Percentiles rank a stretch among this genome's conserved stretches.
phyloP scores from a whole-genome alignment of 2,888 invertebrate species.

The Cheilosia soror region DNA sequence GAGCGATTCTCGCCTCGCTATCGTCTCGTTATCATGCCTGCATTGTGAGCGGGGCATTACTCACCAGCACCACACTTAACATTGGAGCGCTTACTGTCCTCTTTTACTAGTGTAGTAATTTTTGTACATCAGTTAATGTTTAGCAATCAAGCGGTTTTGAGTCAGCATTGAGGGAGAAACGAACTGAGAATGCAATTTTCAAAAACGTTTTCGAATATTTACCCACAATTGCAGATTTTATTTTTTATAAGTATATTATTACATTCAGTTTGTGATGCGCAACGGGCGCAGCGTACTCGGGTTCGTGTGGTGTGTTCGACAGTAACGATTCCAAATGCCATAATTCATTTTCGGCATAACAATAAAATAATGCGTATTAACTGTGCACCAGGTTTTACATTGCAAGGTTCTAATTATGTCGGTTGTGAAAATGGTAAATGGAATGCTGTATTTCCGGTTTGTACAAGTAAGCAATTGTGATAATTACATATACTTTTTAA shows the following conservation, averaged over 20 bases:
- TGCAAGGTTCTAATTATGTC: slow-evolving; percentile 75
- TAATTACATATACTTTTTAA: too few species aligned
- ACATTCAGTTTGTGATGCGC: not conserved
- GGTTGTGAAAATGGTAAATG: slow-evolving; percentile 86
- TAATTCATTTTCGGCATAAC: slow-evolving; percentile 19
- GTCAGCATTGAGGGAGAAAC: too few species aligned
- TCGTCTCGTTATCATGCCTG: too few species aligned
- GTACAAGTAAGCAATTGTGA: slow-evolving; percentile 88
- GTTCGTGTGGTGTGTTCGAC: slow-evolving; percentile 34
- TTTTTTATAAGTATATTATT: slow-evolving; percentile 11
- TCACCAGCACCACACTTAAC: too few species aligned
- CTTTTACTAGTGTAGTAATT: too few species aligned
- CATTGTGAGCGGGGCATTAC: too few species aligned
- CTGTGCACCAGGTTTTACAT: slow-evolving; percentile 74
- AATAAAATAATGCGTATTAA: slow-evolving; percentile 74
- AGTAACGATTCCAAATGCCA: slow-evolving; percentile 32
- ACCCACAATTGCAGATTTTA: slow-evolving; percentile 3
- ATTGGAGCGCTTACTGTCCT: too few species aligned
- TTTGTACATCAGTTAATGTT: too few species aligned
- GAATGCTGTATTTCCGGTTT: slow-evolving; percentile 88
- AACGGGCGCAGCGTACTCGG: slow-evolving; percentile 27
- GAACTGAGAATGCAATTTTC: not conserved
- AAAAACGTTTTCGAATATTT: slow-evolving; percentile 2
- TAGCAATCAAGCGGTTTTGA: too few species aligned
- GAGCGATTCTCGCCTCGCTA: too few species aligned